These are phyloP conservation scores for Cyclopterus lumpus DNA, from an alignment of 2,797 vertebrate genomes.

Conservation along the genomic window DNA sequence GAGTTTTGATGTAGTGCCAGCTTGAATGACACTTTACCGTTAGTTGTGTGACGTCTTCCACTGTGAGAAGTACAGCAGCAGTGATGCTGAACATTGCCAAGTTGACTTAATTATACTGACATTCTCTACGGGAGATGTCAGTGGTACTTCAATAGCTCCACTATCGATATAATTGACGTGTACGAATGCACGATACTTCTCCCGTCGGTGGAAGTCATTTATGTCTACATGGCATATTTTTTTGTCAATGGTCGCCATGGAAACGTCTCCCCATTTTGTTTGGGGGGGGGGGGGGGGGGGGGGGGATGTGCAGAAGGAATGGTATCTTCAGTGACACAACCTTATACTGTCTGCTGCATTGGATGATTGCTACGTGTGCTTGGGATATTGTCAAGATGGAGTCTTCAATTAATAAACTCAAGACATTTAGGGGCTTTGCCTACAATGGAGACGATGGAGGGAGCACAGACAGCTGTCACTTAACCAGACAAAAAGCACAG, in stretches of 20 bases:
- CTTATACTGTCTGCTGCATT: conserved; percentile 3
- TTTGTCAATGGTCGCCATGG: conserved; percentile 64
- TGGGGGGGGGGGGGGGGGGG: too few species aligned
- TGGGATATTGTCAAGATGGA: neutral
- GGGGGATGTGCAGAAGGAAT: conserved; percentile 21
- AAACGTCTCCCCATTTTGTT: conserved; percentile 50
- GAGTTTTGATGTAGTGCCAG: neutral
- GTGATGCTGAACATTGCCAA: conserved; percentile 17
- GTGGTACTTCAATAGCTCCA: conserved; percentile 32
- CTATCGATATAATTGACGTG: conserved; percentile 20
- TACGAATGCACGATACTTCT: too few species aligned
- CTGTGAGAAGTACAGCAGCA: conserved; percentile 6
- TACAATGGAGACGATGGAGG: neutral
- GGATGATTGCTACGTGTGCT: neutral
- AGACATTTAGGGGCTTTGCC: neutral
- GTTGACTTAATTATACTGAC: conserved; percentile 34
- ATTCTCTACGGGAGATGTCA: conserved; percentile 11
- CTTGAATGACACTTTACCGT: conserved; percentile 6
- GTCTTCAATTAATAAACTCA: neutral
- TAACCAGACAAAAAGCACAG: too few species aligned
- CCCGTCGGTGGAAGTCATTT: conserved; percentile 55
- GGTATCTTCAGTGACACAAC: neutral
- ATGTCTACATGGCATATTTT: conserved; percentile 65
- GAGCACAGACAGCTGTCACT: too few species aligned
- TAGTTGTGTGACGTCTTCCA: conserved; percentile 13